Conservation (phyloP, 2,797 vertebrate genomes). For the Dipus sagitta region DNA sequence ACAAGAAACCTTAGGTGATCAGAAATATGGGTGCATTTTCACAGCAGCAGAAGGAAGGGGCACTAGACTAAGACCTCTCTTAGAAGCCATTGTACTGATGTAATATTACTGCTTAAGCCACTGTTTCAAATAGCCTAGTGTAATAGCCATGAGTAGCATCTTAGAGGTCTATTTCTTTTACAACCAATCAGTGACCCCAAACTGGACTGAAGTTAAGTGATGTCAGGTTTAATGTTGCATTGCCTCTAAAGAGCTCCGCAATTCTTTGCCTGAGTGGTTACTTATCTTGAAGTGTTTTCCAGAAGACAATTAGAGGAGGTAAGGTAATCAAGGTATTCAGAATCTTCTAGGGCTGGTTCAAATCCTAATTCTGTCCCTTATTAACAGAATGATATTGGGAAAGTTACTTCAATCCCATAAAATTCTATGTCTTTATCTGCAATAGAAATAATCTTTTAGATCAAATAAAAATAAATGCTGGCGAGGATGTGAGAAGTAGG, state of each 20-base stretch:
- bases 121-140: background rate
- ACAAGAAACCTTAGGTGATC: slow-evolving; percentile 4
- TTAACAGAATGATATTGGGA: background rate
- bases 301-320: background rate
- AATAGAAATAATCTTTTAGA: slow-evolving; percentile 29
- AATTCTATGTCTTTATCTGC: background rate
- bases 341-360: slow-evolving; percentile 47
- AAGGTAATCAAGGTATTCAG: background rate
- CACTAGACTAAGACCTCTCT: background rate
- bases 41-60: background rate
- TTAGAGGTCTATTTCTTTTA: slow-evolving; percentile 38
- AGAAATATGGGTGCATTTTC: background rate
- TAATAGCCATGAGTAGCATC: slow-evolving; percentile 12
- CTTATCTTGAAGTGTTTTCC: slow-evolving; percentile 34
- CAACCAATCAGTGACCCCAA: background rate
- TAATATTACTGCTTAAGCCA: background rate
- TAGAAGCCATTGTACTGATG: background rate
- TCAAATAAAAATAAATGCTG: too few species aligned
- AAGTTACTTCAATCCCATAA: background rate
- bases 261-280: background rate
- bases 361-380: slow-evolving; percentile 22
- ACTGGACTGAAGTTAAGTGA: slow-evolving; percentile 3
- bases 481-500: too few species aligned
- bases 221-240: slow-evolving; percentile 47
- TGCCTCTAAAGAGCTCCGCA: slow-evolving; percentile 1